These are phyloP conservation scores for Micrasema longulum DNA, from an alignment of 1,140 invertebrate species.

Conservation along the genomic window DNA sequence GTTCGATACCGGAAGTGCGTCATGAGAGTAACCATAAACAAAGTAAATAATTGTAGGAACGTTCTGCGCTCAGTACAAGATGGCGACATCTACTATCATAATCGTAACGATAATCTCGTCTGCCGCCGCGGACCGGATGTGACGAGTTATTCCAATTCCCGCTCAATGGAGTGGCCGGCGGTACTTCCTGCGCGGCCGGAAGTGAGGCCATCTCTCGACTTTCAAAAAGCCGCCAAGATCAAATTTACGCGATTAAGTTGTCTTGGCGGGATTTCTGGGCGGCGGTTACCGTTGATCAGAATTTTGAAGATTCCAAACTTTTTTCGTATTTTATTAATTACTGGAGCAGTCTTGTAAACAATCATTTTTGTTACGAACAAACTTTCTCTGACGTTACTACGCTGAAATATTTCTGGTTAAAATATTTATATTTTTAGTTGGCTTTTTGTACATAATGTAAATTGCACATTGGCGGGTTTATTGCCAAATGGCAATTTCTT, in stretches of 20 bases:
- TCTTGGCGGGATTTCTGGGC: not conserved
- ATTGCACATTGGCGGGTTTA: no score
- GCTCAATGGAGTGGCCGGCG: constrained; percentile 20
- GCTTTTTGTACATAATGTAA: no score
- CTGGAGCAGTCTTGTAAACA: no score
- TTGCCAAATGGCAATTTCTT: no score
- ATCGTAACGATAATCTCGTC: constrained; percentile 18
- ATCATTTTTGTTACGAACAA: no score
- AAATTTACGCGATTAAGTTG: no score
- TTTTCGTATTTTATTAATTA: no score
- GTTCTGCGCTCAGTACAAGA: not conserved
- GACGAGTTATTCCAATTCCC: constrained; percentile 30
- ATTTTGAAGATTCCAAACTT: no score
- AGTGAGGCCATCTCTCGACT: constrained; percentile 3
- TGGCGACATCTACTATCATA: constrained; percentile 21
- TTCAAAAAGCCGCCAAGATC: constrained; percentile 11
- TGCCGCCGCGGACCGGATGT: constrained; percentile 17
- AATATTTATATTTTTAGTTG: no score
- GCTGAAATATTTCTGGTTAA: no score
- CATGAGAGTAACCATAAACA: not conserved
- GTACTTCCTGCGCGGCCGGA: constrained; percentile 24
- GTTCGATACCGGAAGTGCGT: not conserved
- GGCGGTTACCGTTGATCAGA: no score
- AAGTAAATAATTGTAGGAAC: not conserved
- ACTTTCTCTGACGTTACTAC: no score